Percentiles rank a stretch among this genome's conserved stretches.
Evolutionary conservation across 2,888 invertebrate genomes (phyloP).

Genomic region (Molorchus minor): DNA sequence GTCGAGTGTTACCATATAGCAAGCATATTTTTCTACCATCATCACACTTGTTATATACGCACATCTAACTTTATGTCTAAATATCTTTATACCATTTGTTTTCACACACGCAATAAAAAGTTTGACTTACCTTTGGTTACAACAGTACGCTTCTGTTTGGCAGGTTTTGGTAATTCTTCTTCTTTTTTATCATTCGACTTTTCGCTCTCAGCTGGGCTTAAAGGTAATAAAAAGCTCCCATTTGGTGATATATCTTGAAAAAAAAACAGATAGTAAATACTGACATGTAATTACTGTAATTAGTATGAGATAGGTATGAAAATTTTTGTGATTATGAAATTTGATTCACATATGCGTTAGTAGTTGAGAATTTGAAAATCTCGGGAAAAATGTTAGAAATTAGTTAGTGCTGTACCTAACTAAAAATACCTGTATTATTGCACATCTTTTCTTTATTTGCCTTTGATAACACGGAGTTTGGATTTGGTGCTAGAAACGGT

Average conservation of each 20-base stretch:
- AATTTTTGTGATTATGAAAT: too few relatives aligned
- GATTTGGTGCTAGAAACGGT: constrained; percentile 25
- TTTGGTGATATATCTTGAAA: constrained; percentile 34
- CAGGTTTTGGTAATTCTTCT: constrained; percentile 36
- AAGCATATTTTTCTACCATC: too few relatives aligned
- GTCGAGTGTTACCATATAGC: too few relatives aligned
- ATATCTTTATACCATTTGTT: too few relatives aligned
- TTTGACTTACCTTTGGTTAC: constrained; percentile 37
- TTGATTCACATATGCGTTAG: too few relatives aligned
- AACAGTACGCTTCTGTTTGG: constrained; percentile 38
- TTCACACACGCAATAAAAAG: too few relatives aligned
- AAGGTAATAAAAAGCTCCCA: constrained; percentile 52
- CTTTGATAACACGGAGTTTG: constrained; percentile 27
- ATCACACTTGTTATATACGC: too few relatives aligned
- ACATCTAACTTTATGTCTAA: too few relatives aligned
- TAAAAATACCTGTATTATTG: constrained; percentile 37
- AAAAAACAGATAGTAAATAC: too few relatives aligned
- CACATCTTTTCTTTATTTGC: constrained; percentile 35
- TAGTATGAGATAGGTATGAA: too few relatives aligned
- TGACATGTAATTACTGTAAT: too few relatives aligned
- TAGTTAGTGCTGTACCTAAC: background rate
- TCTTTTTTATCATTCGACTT: constrained; percentile 50
- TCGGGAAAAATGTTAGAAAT: too few relatives aligned
- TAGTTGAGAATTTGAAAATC: background rate
- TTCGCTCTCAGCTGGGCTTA: constrained; percentile 59